Evolutionary conservation across 2,888 invertebrate species (phyloP).

Genomic region (Acleris emargana): DNA sequence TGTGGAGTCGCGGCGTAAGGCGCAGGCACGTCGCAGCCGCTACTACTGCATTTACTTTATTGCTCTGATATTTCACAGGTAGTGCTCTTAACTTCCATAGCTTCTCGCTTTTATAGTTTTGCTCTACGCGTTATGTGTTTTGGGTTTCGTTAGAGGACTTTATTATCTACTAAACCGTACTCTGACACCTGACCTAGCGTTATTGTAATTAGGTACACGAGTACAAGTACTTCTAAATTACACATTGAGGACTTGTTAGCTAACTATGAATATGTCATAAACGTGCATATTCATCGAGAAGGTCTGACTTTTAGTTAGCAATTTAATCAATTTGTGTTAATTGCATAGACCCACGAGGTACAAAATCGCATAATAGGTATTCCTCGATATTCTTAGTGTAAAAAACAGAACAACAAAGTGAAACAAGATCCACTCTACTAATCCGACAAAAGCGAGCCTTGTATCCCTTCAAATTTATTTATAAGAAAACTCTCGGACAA

Average conservation of each 20-base stretch:
- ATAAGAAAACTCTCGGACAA: slow-evolving; percentile 85
- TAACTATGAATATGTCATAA: too few relatives aligned
- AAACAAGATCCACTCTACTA: slow-evolving; percentile 84
- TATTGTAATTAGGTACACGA: too few relatives aligned
- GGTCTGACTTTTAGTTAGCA: neutral
- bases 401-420: slow-evolving; percentile 79
- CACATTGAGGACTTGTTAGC: too few relatives aligned
- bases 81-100: slow-evolving; percentile 81
- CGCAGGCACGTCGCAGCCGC: slow-evolving; percentile 68
- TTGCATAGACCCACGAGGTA: slow-evolving; percentile 39
- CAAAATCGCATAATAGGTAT: slow-evolving; percentile 57
- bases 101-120: slow-evolving; percentile 76
- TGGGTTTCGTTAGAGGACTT: slow-evolving; percentile 20
- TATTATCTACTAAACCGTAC: slow-evolving; percentile 18
- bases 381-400: slow-evolving; percentile 18
- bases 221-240: too few relatives aligned
- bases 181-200: neutral
- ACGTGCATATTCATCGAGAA: neutral
- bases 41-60: slow-evolving; percentile 80
- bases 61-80: slow-evolving; percentile 82
- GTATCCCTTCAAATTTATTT: slow-evolving; percentile 85
- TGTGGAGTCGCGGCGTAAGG: slow-evolving; percentile 40
- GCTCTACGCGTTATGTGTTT: slow-evolving; percentile 71
- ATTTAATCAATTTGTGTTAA: too few relatives aligned
- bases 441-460: slow-evolving; percentile 84